Base-by-base conservation (phyloP, 2,113 vertebrate species). In the Tauraco erythrolophus region DNA sequence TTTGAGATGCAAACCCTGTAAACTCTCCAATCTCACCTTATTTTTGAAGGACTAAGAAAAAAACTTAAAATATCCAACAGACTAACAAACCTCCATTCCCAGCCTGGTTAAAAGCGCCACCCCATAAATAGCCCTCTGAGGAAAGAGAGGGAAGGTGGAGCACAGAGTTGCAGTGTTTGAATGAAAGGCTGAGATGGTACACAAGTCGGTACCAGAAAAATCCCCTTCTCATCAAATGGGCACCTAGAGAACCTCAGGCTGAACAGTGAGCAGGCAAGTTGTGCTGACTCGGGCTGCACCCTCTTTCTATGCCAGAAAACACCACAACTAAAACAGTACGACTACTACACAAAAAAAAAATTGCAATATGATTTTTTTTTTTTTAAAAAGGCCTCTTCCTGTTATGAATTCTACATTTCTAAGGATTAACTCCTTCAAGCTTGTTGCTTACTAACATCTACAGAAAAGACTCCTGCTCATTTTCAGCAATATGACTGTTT, bases 361-460 rank as follows among this genome's bases (percentile, higher is more conserved):
- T 0, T 18, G 14, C 22, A 60, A 56, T 17, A 33, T 2, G 15
- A 6, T n/a, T n/a, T n/a, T n/a, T n/a, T n/a, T n/a, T n/a, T 5
- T 39, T 68, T 35, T 4, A 35, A 33, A 31, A 66, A 28, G 25
- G 25, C 7, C 9, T 62, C 9, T 65, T 62, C 31, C 23, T 4
- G 0, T 24, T 57, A 53, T 0, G 3, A 41, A 74, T 37, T 53
- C n/a, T 65, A 1, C 22, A 37, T 30, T 68, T 74, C 68, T 56
- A 86, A 51, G 21, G 19, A 45, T 16, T 27, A 64, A 21, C 35
- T 68, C 8, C 50, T 68, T 57, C 9, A n/a, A 17, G 3, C 7
- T 53, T 6, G 0, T 4, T 64, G 18, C 27, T 88, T 33, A 71
- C 7, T 41, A 66, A 11, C 14, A 78, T 3, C 37, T 35, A 16